Base-by-base conservation (phyloP, 2,797 vertebrate genomes). In the Anableps anableps region DNA sequence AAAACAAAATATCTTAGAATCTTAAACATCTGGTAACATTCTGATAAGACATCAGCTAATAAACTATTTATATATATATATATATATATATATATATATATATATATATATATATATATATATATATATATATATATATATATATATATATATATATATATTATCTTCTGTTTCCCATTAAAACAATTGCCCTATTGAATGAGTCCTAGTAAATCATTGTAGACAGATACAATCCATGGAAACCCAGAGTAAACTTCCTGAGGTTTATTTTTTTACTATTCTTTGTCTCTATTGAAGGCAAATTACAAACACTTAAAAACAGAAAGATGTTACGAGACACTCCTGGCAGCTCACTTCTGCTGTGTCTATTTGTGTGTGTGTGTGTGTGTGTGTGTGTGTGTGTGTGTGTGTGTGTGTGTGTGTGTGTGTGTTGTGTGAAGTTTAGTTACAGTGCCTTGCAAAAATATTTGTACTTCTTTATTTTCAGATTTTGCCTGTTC, bases 221-320 rank as follows among this genome's bases (percentile, higher is more conserved):
- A 84, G 74, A 74, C 70, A 53, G 82, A 85, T 26, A 78, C 88
- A 92, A 83, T 90, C 58, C 45, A 31, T 76, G 83, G 86, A 91
- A 83, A 83, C 66, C 26, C 72, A 50, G 66, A 62, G 70, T 81
- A 85, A 87, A 92, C 88, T 83, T 93, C 89, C 91, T 89, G 88
- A 85, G 77, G 4, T 55, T n/a, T n/a, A 26, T 78, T 80, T 77
- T 80, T n/a, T 6, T 83, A 43, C 26, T 19, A n/a, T 76, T 76
- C 75, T 64, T 85, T 78, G 79, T 85, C 76, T 85, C 76, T 74
- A 70, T 60, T 76, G 64, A 87, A 82, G 76, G 23, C 79, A 78
- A 78, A 81, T 85, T 88, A 88, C 80, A 90, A 89, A 90, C 75
- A 80, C 64, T 58, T 88, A 79, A 88, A 88, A 91, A 91, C 86